Conservation (phyloP, 1,140 invertebrate species). For the Zaprionus taronus region DNA sequence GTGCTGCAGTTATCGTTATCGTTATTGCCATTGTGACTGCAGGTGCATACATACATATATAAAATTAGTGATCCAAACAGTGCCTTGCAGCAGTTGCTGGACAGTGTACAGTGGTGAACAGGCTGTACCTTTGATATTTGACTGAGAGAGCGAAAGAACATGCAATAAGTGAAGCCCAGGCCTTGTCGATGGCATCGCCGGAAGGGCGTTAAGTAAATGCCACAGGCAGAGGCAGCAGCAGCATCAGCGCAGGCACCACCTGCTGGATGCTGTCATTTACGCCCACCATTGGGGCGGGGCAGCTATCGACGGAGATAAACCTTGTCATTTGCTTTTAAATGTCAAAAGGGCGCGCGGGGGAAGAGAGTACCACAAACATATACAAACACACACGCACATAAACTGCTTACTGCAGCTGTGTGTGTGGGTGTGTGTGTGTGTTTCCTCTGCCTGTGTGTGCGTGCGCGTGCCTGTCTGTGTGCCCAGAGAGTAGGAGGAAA, state of each 20-base stretch:
- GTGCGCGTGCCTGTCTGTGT: slow-evolving; percentile 21
- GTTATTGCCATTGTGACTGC: neutral
- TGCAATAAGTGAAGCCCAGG: slow-evolving; percentile 26
- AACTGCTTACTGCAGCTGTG: neutral
- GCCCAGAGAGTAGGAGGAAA: slow-evolving; percentile 23
- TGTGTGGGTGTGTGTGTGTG: slow-evolving; percentile 9
- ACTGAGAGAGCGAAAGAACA: slow-evolving; percentile 9
- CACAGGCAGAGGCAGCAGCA: slow-evolving; percentile 21
- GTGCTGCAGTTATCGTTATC: slow-evolving; percentile 1
- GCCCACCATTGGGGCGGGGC: slow-evolving; percentile 41
- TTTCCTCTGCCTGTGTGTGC: slow-evolving; percentile 9
- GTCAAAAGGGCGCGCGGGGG: slow-evolving; percentile 43
- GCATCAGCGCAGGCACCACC: slow-evolving; percentile 29
- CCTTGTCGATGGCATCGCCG: slow-evolving; percentile 25
- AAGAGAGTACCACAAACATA: neutral
- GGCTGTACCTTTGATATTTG: slow-evolving; percentile 35
- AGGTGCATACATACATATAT: neutral
- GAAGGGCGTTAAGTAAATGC: slow-evolving; percentile 61
- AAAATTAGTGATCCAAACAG: neutral
- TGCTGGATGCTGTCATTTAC: slow-evolving; percentile 57
- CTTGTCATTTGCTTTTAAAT: slow-evolving; percentile 75
- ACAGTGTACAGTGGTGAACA: neutral
- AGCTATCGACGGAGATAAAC: slow-evolving; percentile 57
- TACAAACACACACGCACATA: neutral
- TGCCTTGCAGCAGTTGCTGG: neutral